Percentiles rank a stretch among this genome's conserved stretches.
These are phyloP conservation scores for Acomys russatus DNA, from an alignment of 2,797 vertebrate genomes.

Conservation along the genomic window DNA sequence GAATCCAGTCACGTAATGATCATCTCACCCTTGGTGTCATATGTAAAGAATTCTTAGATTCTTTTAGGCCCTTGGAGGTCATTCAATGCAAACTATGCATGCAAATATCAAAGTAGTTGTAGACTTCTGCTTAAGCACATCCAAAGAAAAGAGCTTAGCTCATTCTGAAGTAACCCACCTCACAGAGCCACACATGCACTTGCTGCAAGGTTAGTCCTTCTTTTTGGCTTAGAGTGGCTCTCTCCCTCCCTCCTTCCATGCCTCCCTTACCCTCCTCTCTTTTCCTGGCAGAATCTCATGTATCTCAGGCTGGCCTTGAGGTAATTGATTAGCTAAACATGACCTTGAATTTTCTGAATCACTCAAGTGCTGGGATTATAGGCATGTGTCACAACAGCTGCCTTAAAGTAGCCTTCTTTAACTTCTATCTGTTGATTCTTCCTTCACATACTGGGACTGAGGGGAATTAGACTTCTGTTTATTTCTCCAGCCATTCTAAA, in stretches of 20 bases:
- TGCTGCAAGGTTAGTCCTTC: constrained; percentile 35
- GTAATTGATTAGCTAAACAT: not conserved
- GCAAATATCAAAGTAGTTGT: constrained; percentile 30
- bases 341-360: not conserved
- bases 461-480: constrained; percentile 2
- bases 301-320: not conserved
- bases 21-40: not conserved
- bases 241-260: too few species aligned
- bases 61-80: constrained; percentile 17
- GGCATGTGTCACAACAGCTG: not conserved
- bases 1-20: constrained; percentile 18
- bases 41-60: constrained; percentile 29
- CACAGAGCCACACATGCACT: not conserved
- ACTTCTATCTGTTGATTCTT: constrained; percentile 12
- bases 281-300: not conserved
- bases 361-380: not conserved
- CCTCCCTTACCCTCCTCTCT: too few species aligned
- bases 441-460: not conserved
- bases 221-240: constrained; percentile 35
- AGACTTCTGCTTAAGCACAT: constrained; percentile 49
- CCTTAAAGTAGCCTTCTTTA: constrained; percentile 39
- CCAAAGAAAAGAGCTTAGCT: constrained; percentile 26
- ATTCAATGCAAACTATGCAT: constrained; percentile 18
- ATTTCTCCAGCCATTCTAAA: not conserved
- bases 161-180: constrained; percentile 16